Base-by-base conservation (phyloP, 2,888 invertebrate species). In the Taphrorychus bicolor region DNA sequence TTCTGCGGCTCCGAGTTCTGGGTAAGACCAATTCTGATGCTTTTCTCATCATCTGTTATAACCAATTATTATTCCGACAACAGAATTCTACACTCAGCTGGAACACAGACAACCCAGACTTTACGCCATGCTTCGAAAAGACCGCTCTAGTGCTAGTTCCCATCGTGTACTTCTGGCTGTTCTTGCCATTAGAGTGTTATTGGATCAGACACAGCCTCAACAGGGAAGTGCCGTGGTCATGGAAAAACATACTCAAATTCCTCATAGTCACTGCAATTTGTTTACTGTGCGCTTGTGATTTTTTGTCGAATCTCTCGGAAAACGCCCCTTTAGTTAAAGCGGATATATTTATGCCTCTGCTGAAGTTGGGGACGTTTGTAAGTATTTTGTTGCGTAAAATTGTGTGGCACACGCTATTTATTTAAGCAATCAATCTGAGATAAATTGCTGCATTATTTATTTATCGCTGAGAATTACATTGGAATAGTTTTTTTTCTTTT, bases 101-200 rank as follows among this genome's bases (percentile, higher is more conserved):
- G 94, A 80, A 89, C 77, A 90, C 95, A 16, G 84, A 87, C 3
- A 84, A 88, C 79, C 97, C 75, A 16, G 89, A 93, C 79, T 85
- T 97, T 73, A 92, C 95, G 69, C 86, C 86, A 78, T 97, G 97
- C 81, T 95, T 97, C 81, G 91, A 95, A 81, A 90, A 91, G 79
- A 95, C 96, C 0, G 89, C 91, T 0, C 82, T 97, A 14, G 85
- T 93, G 48, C 96, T 95, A 95, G 82, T 87, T 40, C 96, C 97
- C 0, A 92, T 93, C 79, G 85, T 86, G 58, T 92, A 91, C 79
- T 83, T 94, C n/a, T 94, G 93, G 92, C 71, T 87, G 0, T 87
- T 91, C 73, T 84, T 89, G 4, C 82, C 88, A 4, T 82, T 93
- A 70, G 93, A 93, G 74, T 82, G 87, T 64, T 90, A 86, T 78